Evolutionary conservation across 2,113 vertebrate species (phyloP), one percentile per base, ranked within the genome.

Genomic region (Apteryx mantelli): DNA sequence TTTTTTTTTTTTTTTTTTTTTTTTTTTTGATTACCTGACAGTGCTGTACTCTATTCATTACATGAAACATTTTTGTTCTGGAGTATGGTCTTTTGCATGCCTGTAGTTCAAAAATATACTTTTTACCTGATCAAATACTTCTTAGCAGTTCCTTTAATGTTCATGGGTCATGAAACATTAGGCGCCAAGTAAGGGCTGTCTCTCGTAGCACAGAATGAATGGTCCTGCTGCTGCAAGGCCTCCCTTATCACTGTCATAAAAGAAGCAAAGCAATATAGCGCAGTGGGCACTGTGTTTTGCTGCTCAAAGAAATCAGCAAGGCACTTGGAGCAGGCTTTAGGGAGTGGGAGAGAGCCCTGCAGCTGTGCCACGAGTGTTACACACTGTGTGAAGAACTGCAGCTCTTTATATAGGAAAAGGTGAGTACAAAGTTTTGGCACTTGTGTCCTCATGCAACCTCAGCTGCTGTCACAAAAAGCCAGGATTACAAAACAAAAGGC

Each of bases 141-240:
- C 74, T 91, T 90, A 73, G 87, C 60, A 91, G 66, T 89, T 97
- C 58, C 53, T 91, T 93, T 96, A 97, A 96, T 91, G 88, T 91
- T 97, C 87, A 88, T 73, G 89, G 89, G 79, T 94, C 88, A 91
- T 50, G 93, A 89, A 95, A 95, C 94, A 97, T 97, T 96, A 96
- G 76, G 82, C 88, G 91, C 17, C 80, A 96, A 97, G 89, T 95
- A 92, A 96, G 18, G 52, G 81, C 81, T 95, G 91, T 92, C 69
- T 77, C 82, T 96, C 90, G 82, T 78, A 88, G 70, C 16, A 75
- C 93, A 96, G 82, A 95, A 95, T 95, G 89, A 94, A 93, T 85
- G 63, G 92, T 94, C 48, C 64, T 84, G 52, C 88, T 79, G 81
- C 90, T 96, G 82, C 63, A 93, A 95, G 82, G 46, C 60, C 95